These are phyloP conservation scores for Rhegmatorhina hoffmannsi DNA, from an alignment of 2,113 vertebrate genomes.

Conservation along the genomic window DNA sequence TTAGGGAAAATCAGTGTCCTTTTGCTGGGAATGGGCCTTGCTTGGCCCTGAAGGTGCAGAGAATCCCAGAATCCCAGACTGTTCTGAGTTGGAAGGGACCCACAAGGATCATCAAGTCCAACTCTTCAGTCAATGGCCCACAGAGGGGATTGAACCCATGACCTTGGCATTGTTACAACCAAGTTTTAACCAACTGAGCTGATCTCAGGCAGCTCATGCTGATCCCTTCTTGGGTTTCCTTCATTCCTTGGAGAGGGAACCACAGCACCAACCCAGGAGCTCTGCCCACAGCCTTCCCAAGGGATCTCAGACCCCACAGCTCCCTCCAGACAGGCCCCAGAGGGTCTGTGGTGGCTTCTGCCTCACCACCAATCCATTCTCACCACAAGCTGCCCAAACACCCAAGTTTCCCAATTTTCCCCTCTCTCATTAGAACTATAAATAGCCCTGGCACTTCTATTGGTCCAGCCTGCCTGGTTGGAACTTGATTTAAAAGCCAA, in stretches of 20 bases:
- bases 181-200: no score
- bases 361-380: background rate
- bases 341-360: background rate
- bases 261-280: no score
- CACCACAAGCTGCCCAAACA: background rate
- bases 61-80: no score
- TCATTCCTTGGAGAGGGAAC: background rate
- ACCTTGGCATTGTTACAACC: no score
- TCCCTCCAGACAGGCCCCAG: background rate
- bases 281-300: background rate
- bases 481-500: constrained; percentile 56
- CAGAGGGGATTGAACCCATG: no score
- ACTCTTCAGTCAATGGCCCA: no score
- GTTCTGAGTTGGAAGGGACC: no score
- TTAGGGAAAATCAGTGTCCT: no score
- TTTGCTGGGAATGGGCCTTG: no score
- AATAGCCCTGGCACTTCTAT: constrained; percentile 64
- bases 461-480: background rate
- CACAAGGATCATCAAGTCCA: no score
- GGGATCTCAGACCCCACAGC: background rate
- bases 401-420: background rate
- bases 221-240: background rate
- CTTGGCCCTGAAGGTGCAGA: no score
- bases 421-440: background rate
- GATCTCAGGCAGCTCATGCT: background rate